phyloP scores from a whole-genome alignment of 2,888 invertebrate genomes.

The Microchrysa polita region DNA sequence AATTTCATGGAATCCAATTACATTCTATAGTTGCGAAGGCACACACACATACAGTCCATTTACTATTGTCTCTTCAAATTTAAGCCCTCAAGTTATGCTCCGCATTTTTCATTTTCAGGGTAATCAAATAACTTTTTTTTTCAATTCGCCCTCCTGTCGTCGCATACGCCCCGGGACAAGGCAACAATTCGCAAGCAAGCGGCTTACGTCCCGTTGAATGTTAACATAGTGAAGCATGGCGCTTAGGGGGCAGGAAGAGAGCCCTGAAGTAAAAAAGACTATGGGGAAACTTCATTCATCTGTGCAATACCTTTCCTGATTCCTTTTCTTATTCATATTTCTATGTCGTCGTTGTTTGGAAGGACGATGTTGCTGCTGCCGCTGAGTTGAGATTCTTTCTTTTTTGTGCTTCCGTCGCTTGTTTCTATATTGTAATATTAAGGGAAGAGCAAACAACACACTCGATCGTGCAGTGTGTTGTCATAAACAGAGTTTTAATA shows the following conservation, averaged over 20 bases:
- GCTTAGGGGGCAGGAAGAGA: background rate
- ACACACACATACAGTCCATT: slow-evolving; percentile 19
- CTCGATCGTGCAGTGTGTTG: slow-evolving; percentile 10
- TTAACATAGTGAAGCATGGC: no score
- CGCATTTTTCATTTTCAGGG: slow-evolving; percentile 29
- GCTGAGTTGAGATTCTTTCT: background rate
- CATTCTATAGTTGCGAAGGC: background rate
- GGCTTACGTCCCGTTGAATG: no score
- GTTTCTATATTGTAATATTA: slow-evolving; percentile 22
- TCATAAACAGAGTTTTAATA: slow-evolving; percentile 32
- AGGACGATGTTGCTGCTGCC: background rate
- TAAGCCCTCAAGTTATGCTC: slow-evolving; percentile 17
- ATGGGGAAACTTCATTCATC: slow-evolving; percentile 5
- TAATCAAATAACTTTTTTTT: slow-evolving; percentile 30
- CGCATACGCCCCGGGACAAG: background rate
- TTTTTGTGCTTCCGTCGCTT: slow-evolving; percentile 5
- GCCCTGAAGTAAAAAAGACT: background rate
- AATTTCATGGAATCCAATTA: slow-evolving; percentile 26
- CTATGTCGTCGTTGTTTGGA: background rate
- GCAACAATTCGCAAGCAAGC: background rate
- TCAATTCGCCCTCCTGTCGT: no score
- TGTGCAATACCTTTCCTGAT: slow-evolving; percentile 21
- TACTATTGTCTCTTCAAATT: slow-evolving; percentile 18
- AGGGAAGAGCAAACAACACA: slow-evolving; percentile 17
- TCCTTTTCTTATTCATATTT: slow-evolving; percentile 27